Percentiles rank a stretch among this genome's conserved stretches.
These are phyloP conservation scores for Australoheros scitulus DNA, from an alignment of 2,113 vertebrate genomes.

Conservation along the genomic window DNA sequence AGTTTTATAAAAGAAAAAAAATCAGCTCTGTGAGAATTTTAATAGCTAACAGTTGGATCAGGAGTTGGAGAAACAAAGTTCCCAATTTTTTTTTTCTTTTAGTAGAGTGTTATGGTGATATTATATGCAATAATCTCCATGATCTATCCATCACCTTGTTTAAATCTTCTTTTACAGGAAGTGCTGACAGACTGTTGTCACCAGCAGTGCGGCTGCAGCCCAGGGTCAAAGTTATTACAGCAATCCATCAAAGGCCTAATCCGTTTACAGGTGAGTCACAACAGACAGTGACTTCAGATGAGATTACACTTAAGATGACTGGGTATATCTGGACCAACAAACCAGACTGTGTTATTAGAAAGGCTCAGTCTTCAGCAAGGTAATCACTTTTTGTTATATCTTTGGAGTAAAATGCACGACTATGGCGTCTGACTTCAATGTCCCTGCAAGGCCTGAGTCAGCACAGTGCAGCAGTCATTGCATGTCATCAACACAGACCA, in stretches of 20 bases:
- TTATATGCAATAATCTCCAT: background rate
- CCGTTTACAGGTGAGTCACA: constrained; percentile 62
- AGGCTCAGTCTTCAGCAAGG: constrained; percentile 50
- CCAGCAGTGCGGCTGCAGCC: background rate
- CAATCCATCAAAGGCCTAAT: constrained; percentile 56
- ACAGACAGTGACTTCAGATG: constrained; percentile 60
- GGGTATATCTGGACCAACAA: constrained; percentile 58
- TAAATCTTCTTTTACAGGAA: constrained; percentile 14
- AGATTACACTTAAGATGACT: constrained; percentile 57
- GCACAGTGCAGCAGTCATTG: background rate
- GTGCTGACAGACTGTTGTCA: constrained; percentile 45
- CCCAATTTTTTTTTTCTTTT: background rate
- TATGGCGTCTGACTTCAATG: constrained; percentile 36
- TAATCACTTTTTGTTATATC: constrained; percentile 60
- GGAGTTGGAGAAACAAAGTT: background rate
- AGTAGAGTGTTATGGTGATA: background rate
- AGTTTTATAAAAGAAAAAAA: background rate
- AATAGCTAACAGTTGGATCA: background rate
- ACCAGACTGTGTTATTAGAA: constrained; percentile 67
- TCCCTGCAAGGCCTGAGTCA: constrained; percentile 26
- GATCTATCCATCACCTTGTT: background rate
- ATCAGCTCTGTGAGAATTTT: background rate
- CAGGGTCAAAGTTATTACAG: constrained; percentile 42
- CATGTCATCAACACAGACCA: constrained; percentile 18
- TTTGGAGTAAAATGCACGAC: constrained; percentile 35